Evolutionary conservation across 2,797 vertebrate species (phyloP).

Genomic region (Manis crassicaudata): DNA sequence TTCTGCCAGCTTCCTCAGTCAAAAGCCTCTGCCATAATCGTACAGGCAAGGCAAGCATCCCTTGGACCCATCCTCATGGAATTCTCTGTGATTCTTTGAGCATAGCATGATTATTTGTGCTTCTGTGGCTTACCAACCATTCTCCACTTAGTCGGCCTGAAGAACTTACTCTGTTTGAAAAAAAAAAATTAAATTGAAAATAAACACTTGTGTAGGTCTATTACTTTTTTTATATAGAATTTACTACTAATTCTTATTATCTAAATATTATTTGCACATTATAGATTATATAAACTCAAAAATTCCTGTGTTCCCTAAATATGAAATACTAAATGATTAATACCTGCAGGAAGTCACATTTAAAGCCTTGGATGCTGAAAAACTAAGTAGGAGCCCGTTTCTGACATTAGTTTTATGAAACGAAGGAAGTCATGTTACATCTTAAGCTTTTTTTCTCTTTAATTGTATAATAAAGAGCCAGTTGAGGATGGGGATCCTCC

Average conservation of each 20-base stretch:
- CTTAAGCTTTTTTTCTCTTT: neutral
- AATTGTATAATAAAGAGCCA: neutral
- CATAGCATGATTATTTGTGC: neutral
- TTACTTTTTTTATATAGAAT: neutral
- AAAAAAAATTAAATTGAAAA: neutral
- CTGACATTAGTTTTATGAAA: neutral
- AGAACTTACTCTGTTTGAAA: neutral
- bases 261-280: neutral
- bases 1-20: neutral
- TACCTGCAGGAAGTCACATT: neutral
- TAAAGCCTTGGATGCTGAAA: neutral
- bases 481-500: accelerated
- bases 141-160: neutral
- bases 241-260: neutral
- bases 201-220: neutral
- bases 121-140: neutral
- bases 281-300: neutral
- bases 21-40: neutral
- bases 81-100: neutral
- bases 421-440: neutral
- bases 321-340: neutral
- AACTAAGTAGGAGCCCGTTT: neutral
- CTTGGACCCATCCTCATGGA: neutral
- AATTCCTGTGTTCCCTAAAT: neutral
- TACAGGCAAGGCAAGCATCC: neutral